Base-by-base conservation (phyloP, 2,888 invertebrate genomes). In the Volucella zonaria region DNA sequence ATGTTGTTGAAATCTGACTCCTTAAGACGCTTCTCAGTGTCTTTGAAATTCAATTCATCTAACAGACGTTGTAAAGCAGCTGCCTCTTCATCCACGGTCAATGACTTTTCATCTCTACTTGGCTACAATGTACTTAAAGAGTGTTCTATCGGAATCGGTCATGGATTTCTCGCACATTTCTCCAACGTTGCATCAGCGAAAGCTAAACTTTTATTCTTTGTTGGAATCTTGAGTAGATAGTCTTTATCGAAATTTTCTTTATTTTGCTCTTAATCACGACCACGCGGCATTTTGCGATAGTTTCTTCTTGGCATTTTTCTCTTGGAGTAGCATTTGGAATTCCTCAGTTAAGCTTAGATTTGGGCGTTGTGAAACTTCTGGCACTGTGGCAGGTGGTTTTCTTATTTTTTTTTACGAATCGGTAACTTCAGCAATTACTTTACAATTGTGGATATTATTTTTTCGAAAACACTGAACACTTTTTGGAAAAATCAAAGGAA, bases 81-180 rank as follows among this genome's bases (percentile, higher is more conserved):
- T 2, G 88, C 86, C 82, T 90, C 90, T 42, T 87, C 81, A 42
- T 89, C 89, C 9, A 54, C 68, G n/a, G 81, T 87, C 82, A 38
- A n/a, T 23, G 43, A 10, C 6, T 43, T 18, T 10, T 6, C 14
- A 10, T 38, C 23, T 38, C 45, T 49, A 9, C 49, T 61, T 2
- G n/a, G 3, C 11, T 75, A 64, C 31, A 15, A 4, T 8, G 81
- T 91, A 91, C 70, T 89, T 88, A 45, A 91, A 91, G 0, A 91
- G 82, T 0, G 91, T 91, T 78, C 89, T 91, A 40, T 91, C 87
- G 0, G 91, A 91, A 88, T 91, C 91, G 0, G 91, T 91, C 0
- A 87, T 89, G 0, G 91, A 90, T 82, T 91, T 91, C 73, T 91
- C 88, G 67, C 91, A 92, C 90, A 91, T 14, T 88, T 89, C 62